Percentiles rank a stretch among this genome's conserved stretches.
phyloP scores from a whole-genome alignment of 2,797 vertebrate genomes.

The Odontamblyopus lacepedii region DNA sequence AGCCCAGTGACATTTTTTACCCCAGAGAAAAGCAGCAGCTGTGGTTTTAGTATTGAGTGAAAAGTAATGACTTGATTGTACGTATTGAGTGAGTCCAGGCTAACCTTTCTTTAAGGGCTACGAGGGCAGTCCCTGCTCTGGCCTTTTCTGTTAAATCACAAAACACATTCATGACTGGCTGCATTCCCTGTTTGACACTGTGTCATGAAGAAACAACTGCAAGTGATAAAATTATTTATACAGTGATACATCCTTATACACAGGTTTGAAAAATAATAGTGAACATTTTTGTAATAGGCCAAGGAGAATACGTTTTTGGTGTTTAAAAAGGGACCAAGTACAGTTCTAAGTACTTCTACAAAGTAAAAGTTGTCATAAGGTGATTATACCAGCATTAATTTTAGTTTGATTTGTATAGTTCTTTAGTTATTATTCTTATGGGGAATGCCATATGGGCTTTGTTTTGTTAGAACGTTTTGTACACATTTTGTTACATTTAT shows the following conservation, averaged over 20 bases:
- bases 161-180: constrained; percentile 31
- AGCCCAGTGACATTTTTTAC: constrained; percentile 36
- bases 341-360: too few relatives aligned
- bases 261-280: background rate
- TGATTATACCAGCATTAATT: too few relatives aligned
- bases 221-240: background rate
- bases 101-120: constrained; percentile 63
- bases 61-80: constrained; percentile 62
- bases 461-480: too few relatives aligned
- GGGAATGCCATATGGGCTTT: too few relatives aligned
- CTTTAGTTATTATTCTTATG: too few relatives aligned
- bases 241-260: background rate
- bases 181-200: constrained; percentile 1
- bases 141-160: constrained; percentile 35
- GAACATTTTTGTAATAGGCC: background rate
- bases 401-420: background rate
- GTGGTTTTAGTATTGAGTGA: constrained; percentile 55
- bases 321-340: too few relatives aligned
- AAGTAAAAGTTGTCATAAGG: too few relatives aligned
- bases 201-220: background rate
- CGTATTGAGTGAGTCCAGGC: constrained; percentile 55
- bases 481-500: too few relatives aligned
- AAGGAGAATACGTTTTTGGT: background rate
- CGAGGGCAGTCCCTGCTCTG: constrained; percentile 17
- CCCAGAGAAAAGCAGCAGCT: constrained; percentile 30